Evolutionary conservation across 2,113 vertebrate species (phyloP).

Genomic region (Actinemys pallida): DNA sequence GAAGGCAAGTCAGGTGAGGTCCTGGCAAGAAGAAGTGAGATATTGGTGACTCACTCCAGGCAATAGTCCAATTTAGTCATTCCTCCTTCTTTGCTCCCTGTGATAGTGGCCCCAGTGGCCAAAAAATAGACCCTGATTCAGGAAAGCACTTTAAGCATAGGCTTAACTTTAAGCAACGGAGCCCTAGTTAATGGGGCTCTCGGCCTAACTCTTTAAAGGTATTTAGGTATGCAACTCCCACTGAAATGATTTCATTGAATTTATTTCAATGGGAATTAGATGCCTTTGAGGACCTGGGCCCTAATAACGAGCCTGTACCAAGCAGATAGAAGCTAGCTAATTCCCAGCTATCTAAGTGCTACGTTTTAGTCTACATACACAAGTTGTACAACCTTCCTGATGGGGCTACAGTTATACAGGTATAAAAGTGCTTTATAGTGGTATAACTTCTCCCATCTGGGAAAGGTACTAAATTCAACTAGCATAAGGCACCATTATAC

Average conservation of each 20-base stretch:
- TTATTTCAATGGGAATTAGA: no score
- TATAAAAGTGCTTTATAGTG: not conserved
- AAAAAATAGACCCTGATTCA: not conserved
- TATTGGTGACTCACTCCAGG: not conserved
- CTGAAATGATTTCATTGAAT: not conserved
- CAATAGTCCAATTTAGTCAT: not conserved
- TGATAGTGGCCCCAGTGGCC: not conserved
- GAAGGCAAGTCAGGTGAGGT: not conserved
- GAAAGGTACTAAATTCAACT: not conserved
- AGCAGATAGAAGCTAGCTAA: not conserved
- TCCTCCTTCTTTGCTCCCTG: not conserved
- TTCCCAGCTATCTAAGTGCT: not conserved
- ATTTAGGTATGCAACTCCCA: not conserved
- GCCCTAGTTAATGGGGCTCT: not conserved
- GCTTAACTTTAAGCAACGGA: not conserved
- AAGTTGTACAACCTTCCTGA: not conserved
- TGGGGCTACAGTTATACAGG: not conserved
- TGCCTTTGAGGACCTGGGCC: accelerated
- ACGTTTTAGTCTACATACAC: not conserved
- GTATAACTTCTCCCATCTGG: not conserved
- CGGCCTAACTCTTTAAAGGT: not conserved
- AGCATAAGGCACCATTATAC: not conserved
- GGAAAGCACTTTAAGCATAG: not conserved
- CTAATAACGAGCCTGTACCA: not conserved
- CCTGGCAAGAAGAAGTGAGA: not conserved